Evolutionary conservation across 1,140 invertebrate genomes (phyloP).

Genomic region (Ladona fulva): DNA sequence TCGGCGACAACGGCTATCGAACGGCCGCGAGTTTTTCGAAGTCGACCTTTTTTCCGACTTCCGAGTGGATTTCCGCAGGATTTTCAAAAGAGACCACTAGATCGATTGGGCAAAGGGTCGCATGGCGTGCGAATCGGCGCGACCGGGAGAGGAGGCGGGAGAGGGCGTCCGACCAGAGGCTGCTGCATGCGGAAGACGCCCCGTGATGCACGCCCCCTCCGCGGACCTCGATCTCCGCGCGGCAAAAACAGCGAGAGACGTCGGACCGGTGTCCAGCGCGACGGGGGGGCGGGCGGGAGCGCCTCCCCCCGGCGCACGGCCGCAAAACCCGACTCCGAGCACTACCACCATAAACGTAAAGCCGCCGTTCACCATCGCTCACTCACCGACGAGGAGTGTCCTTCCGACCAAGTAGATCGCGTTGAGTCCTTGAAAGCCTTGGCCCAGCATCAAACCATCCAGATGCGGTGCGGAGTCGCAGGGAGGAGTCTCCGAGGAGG

Average conservation of each 20-base stretch:
- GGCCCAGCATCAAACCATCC: background rate
- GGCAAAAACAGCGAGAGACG: background rate
- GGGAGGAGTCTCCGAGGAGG: background rate
- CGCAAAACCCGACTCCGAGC: no score
- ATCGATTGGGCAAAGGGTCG: no score
- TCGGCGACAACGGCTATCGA: no score
- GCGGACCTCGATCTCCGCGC: background rate
- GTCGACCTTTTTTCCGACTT: no score
- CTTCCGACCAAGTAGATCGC: background rate
- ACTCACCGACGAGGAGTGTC: slow-evolving; percentile 1
- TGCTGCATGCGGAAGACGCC: background rate
- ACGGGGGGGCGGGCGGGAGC: background rate
- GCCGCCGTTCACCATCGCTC: background rate
- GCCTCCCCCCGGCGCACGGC: background rate
- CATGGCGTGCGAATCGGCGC: no score
- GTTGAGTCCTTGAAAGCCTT: background rate
- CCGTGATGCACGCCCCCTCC: background rate
- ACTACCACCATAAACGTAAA: no score
- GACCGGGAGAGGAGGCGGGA: no score
- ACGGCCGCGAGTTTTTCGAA: no score
- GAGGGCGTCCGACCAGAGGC: background rate
- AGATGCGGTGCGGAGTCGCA: background rate
- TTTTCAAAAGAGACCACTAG: no score
- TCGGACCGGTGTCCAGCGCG: background rate
- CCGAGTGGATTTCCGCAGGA: no score